phyloP scores from a whole-genome alignment of 2,113 vertebrate genomes.

The Nibea coibor region DNA sequence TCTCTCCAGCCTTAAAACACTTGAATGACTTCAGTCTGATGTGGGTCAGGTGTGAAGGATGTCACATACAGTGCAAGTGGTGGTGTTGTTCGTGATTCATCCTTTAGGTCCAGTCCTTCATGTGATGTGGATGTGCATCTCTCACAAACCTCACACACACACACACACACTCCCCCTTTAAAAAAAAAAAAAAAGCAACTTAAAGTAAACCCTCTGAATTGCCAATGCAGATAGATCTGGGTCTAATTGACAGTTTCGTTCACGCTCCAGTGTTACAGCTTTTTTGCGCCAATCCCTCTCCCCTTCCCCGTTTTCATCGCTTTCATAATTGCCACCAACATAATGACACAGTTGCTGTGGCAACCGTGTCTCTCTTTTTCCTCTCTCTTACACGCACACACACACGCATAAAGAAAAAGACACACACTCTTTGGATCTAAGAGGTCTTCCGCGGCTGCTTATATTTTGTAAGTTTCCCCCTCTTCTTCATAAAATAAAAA shows the following conservation, averaged over 20 bases:
- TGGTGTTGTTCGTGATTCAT: constrained; percentile 7
- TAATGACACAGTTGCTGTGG: constrained; percentile 88
- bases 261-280: constrained; percentile 68
- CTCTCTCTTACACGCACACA: constrained; percentile 14
- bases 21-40: background rate
- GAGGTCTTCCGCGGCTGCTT: constrained; percentile 32
- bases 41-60: background rate
- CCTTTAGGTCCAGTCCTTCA: background rate
- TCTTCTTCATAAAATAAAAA: background rate
- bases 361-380: constrained; percentile 75
- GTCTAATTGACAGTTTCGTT: constrained; percentile 75
- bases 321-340: constrained; percentile 86
- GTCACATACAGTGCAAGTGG: background rate
- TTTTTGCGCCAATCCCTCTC: constrained; percentile 73
- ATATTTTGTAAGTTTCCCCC: background rate
- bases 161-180: background rate
- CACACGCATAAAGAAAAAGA: constrained; percentile 1
- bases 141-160: background rate
- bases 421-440: constrained; percentile 41
- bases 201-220: constrained; percentile 36
- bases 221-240: constrained; percentile 53
- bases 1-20: too few relatives aligned
- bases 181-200: constrained; percentile 6
- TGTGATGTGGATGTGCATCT: background rate
- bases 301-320: constrained; percentile 78